phyloP scores from a whole-genome alignment of 2,113 vertebrate genomes.

The Myotis davidii region DNA sequence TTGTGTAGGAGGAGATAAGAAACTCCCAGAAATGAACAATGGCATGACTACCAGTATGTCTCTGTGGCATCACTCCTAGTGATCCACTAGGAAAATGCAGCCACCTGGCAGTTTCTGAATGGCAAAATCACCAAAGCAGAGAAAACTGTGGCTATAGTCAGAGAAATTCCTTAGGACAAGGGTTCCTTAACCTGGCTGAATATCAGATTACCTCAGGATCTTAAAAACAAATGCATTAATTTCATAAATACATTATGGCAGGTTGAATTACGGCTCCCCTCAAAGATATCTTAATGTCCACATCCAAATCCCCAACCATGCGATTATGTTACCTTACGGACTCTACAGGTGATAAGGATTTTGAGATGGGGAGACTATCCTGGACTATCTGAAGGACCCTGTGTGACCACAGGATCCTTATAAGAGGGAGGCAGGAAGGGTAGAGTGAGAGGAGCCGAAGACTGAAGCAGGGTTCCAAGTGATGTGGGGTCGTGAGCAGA shows the following conservation, averaged over 20 bases:
- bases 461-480: background rate
- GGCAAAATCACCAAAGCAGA: background rate
- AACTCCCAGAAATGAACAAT: background rate
- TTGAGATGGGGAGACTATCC: background rate
- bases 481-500: background rate
- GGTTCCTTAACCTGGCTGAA: background rate
- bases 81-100: background rate
- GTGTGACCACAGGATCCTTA: background rate
- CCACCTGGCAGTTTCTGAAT: background rate
- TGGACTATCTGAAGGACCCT: background rate
- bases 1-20: background rate
- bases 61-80: background rate
- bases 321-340: background rate
- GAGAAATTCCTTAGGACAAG: background rate
- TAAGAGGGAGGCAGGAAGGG: background rate
- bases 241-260: background rate
- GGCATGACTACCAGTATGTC: background rate
- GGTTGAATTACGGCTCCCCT: background rate
- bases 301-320: background rate
- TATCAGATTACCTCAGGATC: background rate
- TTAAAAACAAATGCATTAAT: background rate
- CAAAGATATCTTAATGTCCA: background rate
- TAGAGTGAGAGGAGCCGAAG: background rate
- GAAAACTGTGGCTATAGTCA: background rate
- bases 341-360: background rate